Evolutionary conservation across 2,113 vertebrate genomes (phyloP).

Genomic region (Diphyllodes magnificus): DNA sequence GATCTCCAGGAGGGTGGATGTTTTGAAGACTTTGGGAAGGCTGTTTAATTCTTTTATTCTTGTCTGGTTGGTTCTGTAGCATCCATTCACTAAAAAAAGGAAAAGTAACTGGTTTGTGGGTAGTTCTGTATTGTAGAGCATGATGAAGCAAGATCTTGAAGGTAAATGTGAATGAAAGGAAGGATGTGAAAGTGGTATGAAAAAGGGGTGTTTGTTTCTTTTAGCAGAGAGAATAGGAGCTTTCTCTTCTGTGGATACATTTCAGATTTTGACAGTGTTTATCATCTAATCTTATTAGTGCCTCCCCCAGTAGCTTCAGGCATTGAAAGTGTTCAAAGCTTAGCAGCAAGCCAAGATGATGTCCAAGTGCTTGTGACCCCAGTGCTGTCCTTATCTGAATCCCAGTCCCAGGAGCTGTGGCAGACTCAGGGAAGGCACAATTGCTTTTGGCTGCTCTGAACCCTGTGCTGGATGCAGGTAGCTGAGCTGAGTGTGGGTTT

Average conservation of each 20-base stretch:
- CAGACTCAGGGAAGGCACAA: background rate
- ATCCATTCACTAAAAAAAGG: background rate
- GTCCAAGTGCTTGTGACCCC: background rate
- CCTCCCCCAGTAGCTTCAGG: background rate
- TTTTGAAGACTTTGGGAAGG: background rate
- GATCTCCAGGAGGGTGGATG: background rate
- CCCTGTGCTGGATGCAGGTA: background rate
- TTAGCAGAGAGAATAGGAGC: background rate
- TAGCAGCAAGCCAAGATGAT: background rate
- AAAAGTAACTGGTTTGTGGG: background rate
- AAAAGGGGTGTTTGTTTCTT: background rate
- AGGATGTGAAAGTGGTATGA: background rate
- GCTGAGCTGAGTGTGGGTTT: background rate
- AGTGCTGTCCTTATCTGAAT: background rate
- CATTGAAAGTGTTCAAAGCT: background rate
- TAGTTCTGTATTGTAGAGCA: fast-evolving
- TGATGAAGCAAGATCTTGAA: background rate
- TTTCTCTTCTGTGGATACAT: background rate
- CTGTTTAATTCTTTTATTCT: background rate
- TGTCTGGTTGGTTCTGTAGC: background rate
- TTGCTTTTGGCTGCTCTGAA: background rate
- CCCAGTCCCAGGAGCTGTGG: background rate
- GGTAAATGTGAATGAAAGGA: background rate
- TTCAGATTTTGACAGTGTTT: background rate
- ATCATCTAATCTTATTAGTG: background rate